A percentile compares a stretch with the other conserved stretches of the same genome.
These are phyloP conservation scores for Dascillus cervinus DNA, from an alignment of 2,888 invertebrate genomes.

Conservation along the genomic window DNA sequence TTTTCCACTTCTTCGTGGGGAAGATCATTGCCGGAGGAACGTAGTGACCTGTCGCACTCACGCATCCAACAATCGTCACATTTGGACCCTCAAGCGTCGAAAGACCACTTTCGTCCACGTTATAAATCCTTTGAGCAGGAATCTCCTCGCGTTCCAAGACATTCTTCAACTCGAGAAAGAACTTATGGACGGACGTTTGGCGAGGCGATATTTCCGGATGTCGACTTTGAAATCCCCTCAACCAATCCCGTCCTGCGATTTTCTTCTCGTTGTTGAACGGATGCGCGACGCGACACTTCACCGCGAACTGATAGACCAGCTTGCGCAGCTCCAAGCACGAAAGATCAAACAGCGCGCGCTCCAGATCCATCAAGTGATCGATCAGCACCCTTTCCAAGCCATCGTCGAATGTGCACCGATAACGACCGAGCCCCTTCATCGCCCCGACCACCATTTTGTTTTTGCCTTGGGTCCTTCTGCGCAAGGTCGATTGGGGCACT, in stretches of 20 bases:
- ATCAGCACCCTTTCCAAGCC: background rate
- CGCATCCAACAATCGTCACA: constrained; percentile 26
- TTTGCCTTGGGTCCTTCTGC: background rate
- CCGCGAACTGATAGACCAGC: constrained; percentile 1
- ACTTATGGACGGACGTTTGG: constrained; percentile 15
- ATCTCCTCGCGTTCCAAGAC: constrained; percentile 7
- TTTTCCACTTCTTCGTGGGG: constrained; percentile 24
- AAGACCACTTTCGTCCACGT: constrained; percentile 33
- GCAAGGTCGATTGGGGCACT: constrained; percentile 9
- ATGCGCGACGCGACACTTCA: background rate
- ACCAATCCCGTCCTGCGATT: too few species aligned
- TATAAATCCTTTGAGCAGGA: constrained; percentile 24
- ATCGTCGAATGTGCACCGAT: background rate
- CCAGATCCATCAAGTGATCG: constrained; percentile 1
- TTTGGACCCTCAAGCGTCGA: constrained; percentile 37
- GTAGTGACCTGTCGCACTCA: constrained; percentile 23
- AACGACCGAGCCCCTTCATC: background rate
- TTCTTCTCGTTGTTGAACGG: constrained; percentile 1
- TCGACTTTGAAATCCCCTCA: constrained; percentile 1
- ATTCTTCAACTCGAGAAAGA: constrained; percentile 10
- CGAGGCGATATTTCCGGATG: too few species aligned
- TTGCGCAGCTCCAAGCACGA: too few species aligned
- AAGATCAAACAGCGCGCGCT: too few species aligned
- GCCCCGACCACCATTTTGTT: background rate
- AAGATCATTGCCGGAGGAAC: constrained; percentile 33